Evolutionary conservation across 2,113 vertebrate genomes (phyloP).

Genomic region (Syngnathus floridae): DNA sequence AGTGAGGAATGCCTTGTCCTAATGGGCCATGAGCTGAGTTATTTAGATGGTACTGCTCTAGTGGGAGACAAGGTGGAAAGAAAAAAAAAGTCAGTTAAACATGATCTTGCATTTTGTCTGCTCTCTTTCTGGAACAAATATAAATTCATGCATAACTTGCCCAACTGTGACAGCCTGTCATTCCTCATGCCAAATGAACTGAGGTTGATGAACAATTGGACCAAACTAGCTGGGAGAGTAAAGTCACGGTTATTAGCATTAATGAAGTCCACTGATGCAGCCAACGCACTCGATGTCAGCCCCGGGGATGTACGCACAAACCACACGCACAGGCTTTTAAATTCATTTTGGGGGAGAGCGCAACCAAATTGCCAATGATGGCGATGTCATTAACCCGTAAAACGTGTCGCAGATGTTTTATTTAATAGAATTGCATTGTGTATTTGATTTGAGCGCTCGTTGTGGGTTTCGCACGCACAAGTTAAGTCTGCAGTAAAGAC

Average conservation of each 20-base stretch:
- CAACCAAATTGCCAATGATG: neutral
- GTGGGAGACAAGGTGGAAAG: slow-evolving; percentile 6
- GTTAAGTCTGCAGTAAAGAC: slow-evolving; percentile 9
- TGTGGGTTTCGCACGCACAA: slow-evolving; percentile 1
- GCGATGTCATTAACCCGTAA: neutral
- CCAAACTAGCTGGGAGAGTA: slow-evolving; percentile 32
- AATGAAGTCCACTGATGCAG: slow-evolving; percentile 53
- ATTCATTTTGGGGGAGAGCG: slow-evolving; percentile 3
- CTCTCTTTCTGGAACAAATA: neutral
- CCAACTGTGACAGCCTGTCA: slow-evolving; percentile 8
- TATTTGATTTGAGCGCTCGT: neutral
- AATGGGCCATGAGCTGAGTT: slow-evolving; percentile 52
- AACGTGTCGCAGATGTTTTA: neutral
- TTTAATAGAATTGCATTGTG: neutral
- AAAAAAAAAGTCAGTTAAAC: too few species aligned
- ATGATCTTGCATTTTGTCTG: neutral
- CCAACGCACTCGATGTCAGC: slow-evolving; percentile 36
- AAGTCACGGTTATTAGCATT: slow-evolving; percentile 40
- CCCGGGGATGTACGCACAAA: slow-evolving; percentile 25
- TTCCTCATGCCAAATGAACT: slow-evolving; percentile 28
- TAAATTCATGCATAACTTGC: neutral
- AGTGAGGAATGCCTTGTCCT: slow-evolving; percentile 58
- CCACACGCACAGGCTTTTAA: slow-evolving; percentile 3
- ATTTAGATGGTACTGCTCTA: slow-evolving; percentile 74
- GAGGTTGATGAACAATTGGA: slow-evolving; percentile 52